Conservation (phyloP, 2,888 invertebrate genomes). For the Plagodis dolabraria region DNA sequence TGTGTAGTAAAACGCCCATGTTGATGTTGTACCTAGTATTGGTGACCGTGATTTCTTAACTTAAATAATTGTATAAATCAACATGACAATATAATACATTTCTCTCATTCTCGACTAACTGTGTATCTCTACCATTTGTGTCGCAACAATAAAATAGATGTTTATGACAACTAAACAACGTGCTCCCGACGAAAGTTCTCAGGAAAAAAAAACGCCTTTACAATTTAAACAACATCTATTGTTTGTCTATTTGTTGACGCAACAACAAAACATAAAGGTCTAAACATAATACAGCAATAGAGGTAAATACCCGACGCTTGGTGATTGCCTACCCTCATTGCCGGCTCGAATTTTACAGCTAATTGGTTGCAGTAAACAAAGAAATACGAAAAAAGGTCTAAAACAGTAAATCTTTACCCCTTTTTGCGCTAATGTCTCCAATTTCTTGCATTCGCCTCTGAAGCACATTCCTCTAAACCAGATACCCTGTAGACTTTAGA, state of each 20-base stretch:
- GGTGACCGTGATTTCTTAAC: too few species aligned
- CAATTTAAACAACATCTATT: background rate
- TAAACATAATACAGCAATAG: background rate
- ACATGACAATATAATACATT: too few species aligned
- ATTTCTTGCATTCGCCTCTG: slow-evolving; percentile 34
- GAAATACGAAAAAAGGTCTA: slow-evolving; percentile 32
- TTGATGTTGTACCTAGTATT: too few species aligned
- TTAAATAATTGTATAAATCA: too few species aligned
- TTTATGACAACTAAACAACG: slow-evolving; percentile 1
- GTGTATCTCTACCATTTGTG: background rate
- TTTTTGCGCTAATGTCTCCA: slow-evolving; percentile 42
- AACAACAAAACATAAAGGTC: background rate
- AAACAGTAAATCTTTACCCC: slow-evolving; percentile 38
- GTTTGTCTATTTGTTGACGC: background rate
- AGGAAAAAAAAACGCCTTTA: background rate
- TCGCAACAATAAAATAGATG: slow-evolving; percentile 2
- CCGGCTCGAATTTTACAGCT: slow-evolving; percentile 43
- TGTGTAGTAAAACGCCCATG: too few species aligned
- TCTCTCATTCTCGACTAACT: background rate
- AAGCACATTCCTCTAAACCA: slow-evolving; percentile 18
- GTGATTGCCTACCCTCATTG: slow-evolving; percentile 30
- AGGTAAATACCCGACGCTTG: slow-evolving; percentile 1
- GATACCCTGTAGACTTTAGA: slow-evolving; percentile 16
- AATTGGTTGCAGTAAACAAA: slow-evolving; percentile 49
- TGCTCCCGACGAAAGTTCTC: background rate